phyloP scores from a whole-genome alignment of 53 echinoderm and acorn worm genomes.

The Arbacia lixula region DNA sequence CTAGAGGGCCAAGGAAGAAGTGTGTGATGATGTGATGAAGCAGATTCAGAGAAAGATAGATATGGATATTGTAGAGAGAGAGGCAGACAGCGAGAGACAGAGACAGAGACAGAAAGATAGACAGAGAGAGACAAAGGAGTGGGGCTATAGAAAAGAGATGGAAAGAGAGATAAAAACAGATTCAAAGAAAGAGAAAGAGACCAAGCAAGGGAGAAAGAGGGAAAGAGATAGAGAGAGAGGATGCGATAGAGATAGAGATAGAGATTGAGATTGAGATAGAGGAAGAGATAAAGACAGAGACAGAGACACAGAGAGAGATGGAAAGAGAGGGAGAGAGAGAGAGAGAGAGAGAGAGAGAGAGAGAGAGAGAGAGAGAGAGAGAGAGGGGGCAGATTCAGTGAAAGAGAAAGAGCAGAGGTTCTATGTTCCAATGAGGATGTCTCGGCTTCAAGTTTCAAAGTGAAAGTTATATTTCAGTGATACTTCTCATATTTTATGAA shows the following conservation, averaged over 20 bases:
- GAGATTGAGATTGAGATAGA: not conserved
- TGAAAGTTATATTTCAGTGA: no score
- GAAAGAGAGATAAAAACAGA: not conserved
- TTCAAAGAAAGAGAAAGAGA: not conserved
- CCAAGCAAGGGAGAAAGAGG: not conserved
- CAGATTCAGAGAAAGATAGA: no score
- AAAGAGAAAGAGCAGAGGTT: not conserved
- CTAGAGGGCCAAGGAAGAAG: no score
- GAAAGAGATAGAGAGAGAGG: not conserved
- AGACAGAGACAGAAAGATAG: not conserved
- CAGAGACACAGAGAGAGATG: not conserved
- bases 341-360: not conserved
- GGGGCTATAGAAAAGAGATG: not conserved
- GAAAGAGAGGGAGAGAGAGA: not conserved
- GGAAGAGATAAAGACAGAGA: not conserved
- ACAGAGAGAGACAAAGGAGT: not conserved
- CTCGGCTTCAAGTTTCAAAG: no score
- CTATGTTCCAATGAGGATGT: no score
- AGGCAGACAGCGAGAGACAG: not conserved
- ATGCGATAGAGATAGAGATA: not conserved
- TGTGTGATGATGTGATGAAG: no score
- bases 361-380: not conserved
- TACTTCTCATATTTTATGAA: no score
- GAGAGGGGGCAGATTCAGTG: not conserved
- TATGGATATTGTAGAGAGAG: not conserved